Evolutionary conservation across 2,113 vertebrate genomes (phyloP), one percentile per base, ranked within the genome.

Genomic region (Epinephelus fuscoguttatus): DNA sequence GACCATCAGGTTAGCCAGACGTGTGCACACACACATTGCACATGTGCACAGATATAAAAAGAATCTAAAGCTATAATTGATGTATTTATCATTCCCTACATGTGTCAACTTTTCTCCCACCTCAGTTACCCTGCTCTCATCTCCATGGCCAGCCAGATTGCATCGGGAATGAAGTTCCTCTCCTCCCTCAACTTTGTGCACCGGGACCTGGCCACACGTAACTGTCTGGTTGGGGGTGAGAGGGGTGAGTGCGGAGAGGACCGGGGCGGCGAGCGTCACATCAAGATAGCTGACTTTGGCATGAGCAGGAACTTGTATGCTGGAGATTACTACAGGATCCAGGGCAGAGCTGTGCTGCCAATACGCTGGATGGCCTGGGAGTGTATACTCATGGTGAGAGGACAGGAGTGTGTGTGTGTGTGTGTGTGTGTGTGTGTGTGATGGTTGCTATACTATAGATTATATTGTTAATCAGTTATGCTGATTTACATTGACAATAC

Each of bases 291-390:
- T 0, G 97, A 99, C 89, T 99, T 99, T 0, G 97, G 97, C 62
- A 98, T 99, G 97, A 99, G 97, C 92, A 95, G 97, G 67, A 97
- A 97, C 81, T 92, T 98, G 73, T 99, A 99, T 0, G 95, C 97
- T 0, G 97, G 96, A 17, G 96, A 98, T 70, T 99, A 98, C 84
- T 99, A 98, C 89, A 96, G 97, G 6, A 97, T 99, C 85, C 97
- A 98, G 89, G 97, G 97, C 74, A 90, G 97, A 6, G 97, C 97
- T 0, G 97, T 98, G 93, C 96, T 99, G 83, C 97, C 97, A 0
- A 99, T 99, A 57, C 97, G 97, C 69, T 99, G 97, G 97, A 98
- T 99, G 97, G 97, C 97, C 75, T 99, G 97, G 97, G 97, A 99
- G 90, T 97, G 97, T 80, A 98, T 98, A 81, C 97, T 98, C 30